Conservation (phyloP, 1,140 invertebrate genomes). For the Lordiphosa mommai region DNA sequence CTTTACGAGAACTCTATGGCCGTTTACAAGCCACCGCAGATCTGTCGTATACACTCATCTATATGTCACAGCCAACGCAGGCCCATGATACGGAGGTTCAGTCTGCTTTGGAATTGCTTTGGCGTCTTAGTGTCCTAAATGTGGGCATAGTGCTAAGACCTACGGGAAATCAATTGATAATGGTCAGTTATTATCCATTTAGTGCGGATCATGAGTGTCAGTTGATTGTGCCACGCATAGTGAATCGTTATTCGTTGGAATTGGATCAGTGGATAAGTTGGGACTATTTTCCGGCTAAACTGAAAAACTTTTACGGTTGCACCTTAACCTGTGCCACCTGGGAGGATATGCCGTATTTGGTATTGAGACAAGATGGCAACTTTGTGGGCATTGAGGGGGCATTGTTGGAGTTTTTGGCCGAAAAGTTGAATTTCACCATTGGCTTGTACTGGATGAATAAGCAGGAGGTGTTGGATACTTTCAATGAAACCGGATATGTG, state of each 20-base stretch:
- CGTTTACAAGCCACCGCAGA: constrained; percentile 40
- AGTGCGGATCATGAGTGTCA: constrained; percentile 24
- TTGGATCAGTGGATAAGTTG: constrained; percentile 2
- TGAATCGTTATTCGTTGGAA: constrained; percentile 28
- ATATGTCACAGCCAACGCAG: constrained; percentile 32
- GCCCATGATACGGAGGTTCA: constrained; percentile 12
- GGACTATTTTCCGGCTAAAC: constrained; percentile 45
- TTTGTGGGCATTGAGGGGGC: constrained; percentile 64
- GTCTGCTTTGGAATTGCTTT: constrained; percentile 31
- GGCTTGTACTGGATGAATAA: constrained; percentile 55
- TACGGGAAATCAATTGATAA: neutral
- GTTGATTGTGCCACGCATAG: constrained; percentile 24
- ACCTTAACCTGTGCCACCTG: constrained; percentile 64
- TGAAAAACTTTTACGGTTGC: constrained; percentile 61
- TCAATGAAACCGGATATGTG: constrained; percentile 52
- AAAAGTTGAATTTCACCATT: constrained; percentile 57
- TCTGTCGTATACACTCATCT: constrained; percentile 52
- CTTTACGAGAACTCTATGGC: constrained; percentile 22
- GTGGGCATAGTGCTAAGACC: constrained; percentile 26
- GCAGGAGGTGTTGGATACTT: constrained; percentile 51
- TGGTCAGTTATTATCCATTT: constrained; percentile 56
- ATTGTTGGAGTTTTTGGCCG: constrained; percentile 57
- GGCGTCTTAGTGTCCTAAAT: constrained; percentile 54
- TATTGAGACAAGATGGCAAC: constrained; percentile 12
- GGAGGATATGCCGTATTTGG: constrained; percentile 70